A percentile compares a stretch with the other conserved stretches of the same genome.
phyloP scores from a whole-genome alignment of 2,888 invertebrate genomes.

The Tholera decimalis region DNA sequence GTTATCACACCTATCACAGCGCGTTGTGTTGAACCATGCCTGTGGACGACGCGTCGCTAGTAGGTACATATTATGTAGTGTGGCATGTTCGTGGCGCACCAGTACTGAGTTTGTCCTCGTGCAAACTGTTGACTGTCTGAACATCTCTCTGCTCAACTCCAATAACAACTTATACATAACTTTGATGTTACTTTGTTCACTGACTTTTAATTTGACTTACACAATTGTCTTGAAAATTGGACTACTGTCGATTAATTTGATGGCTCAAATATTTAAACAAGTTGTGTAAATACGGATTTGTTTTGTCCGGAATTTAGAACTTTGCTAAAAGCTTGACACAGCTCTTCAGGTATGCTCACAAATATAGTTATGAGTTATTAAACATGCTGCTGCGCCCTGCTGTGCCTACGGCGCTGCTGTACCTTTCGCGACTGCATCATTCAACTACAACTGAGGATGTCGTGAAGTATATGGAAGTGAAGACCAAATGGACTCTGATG shows the following conservation, averaged over 20 bases:
- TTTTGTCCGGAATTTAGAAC: conserved; percentile 1
- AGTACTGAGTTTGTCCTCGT: not conserved
- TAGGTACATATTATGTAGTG: not conserved
- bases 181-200: conserved; percentile 30
- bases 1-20: too few species aligned
- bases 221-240: conserved; percentile 27
- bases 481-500: too few species aligned
- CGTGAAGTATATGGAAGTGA: too few species aligned
- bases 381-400: too few species aligned
- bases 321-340: not conserved
- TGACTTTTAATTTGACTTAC: conserved; percentile 24
- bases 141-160: conserved; percentile 5
- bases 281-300: not conserved
- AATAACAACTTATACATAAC: conserved; percentile 21
- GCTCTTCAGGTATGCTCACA: not conserved
- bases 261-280: conserved; percentile 15
- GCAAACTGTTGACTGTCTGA: conserved; percentile 13
- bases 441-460: too few species aligned
- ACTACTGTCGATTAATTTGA: conserved; percentile 13
- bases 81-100: not conserved
- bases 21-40: too few species aligned
- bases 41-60: not conserved
- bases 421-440: too few species aligned
- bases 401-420: too few species aligned
- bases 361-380: conserved; percentile 29